Base-by-base conservation (phyloP, 2,888 invertebrate species). In the Hemithea aestivaria region DNA sequence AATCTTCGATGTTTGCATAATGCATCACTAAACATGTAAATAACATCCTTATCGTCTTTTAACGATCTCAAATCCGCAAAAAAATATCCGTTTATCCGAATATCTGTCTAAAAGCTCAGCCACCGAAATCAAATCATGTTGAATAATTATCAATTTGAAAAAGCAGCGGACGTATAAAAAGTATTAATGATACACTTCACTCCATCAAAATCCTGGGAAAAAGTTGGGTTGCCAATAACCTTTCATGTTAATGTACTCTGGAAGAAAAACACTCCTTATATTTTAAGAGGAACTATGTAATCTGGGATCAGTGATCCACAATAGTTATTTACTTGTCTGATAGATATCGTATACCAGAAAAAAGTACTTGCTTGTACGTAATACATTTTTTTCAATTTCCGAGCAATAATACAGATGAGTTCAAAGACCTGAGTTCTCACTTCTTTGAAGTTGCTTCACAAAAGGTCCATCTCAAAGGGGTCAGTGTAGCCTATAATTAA, bases 401-500 rank as follows among this genome's bases (percentile, higher is more conserved):
- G n/a, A 16, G 5, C 16, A 16, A 16, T 16, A 16, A 16, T 16
- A 16, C 58, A 53, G 56, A 66, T 62, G 60, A 49, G 61, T 61
- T 62, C 68, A 70, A 65, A 56, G 71, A 70, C 68, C 73, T 40
- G 24, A 51, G 53, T 59, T 65, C 65, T 59, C 59, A 61, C 36
- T 53, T 68, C 62, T 56, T 51, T 45, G 52, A 59, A 50, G 55
- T 49, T 60, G 16, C 62, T 65, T 64, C 49, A 66, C 66, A 68
- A 73, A 73, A 66, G 62, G 56, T 51, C 57, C 62, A 52, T 63
- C 59, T 64, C 48, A 56, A 63, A 45, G 67, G 77, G 78, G 78
- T 78, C 75, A 71, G 60, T 64, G 62, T 68, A 68, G 69, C 72
- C 75, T 66, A 73, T 80, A 80, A 83, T 83, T 84, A 84, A 77